These are phyloP conservation scores for Oedothorax gibbosus DNA, from an alignment of 1,140 invertebrate genomes.

Conservation along the genomic window DNA sequence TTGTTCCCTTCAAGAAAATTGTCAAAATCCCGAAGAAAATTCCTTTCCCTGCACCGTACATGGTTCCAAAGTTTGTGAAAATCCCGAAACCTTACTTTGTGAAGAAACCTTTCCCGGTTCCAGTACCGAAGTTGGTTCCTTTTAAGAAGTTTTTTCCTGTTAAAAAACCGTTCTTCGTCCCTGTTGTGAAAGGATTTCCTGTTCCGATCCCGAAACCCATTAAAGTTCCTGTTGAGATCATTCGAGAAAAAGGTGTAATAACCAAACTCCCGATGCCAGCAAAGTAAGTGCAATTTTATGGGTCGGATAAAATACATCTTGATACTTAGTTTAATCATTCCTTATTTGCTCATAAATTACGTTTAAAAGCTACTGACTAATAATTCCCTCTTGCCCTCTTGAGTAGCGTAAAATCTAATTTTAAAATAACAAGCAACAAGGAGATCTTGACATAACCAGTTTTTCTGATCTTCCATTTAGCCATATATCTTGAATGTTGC, in stretches of 20 bases:
- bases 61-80: constrained; percentile 36
- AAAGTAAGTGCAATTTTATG: constrained; percentile 16
- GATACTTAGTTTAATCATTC: background rate
- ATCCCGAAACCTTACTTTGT: constrained; percentile 31
- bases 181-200: background rate
- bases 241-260: constrained; percentile 41
- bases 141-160: constrained; percentile 16
- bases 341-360: background rate
- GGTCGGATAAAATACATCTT: background rate
- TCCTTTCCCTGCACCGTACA: constrained; percentile 26
- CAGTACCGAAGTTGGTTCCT: constrained; percentile 22
- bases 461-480: too few species aligned
- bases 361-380: background rate
- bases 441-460: too few species aligned
- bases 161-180: constrained; percentile 50
- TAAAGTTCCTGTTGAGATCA: constrained; percentile 52
- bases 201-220: constrained; percentile 45
- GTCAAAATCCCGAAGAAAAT: constrained; percentile 38
- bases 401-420: too few species aligned
- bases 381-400: background rate
- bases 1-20: constrained; percentile 49
- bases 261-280: constrained; percentile 24
- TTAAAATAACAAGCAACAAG: too few species aligned
- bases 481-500: too few species aligned
- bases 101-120: constrained; percentile 42